phyloP scores from a whole-genome alignment of 2,797 vertebrate species.

The Lindbergichthys nudifrons region DNA sequence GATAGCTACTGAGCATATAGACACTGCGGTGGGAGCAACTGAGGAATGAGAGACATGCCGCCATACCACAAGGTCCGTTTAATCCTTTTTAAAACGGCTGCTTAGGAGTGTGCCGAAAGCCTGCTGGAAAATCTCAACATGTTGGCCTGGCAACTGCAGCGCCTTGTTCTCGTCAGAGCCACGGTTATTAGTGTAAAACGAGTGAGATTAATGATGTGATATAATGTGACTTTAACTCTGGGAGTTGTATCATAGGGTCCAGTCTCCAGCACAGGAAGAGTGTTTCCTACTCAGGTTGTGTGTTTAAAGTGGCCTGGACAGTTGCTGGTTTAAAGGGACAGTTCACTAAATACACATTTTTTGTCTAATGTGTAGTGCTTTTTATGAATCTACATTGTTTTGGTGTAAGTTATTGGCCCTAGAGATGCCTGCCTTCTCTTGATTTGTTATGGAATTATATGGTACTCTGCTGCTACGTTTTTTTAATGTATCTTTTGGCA shows the following conservation, averaged over 20 bases:
- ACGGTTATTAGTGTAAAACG: constrained; percentile 53
- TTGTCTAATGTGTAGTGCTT: too few species aligned
- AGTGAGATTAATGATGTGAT: constrained; percentile 73
- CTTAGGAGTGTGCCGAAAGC: constrained; percentile 29
- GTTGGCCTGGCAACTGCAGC: constrained; percentile 49
- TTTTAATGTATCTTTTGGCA: too few species aligned
- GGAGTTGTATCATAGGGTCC: constrained; percentile 23
- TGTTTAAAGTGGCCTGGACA: constrained; percentile 26
- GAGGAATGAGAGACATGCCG: constrained; percentile 39
- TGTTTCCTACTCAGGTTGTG: constrained; percentile 23
- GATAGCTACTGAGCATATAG: constrained; percentile 13
- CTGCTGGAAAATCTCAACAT: constrained; percentile 68
- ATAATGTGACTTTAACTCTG: constrained; percentile 49
- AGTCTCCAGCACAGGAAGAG: constrained; percentile 23
- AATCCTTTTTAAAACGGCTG: constrained; percentile 59
- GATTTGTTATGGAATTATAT: too few species aligned
- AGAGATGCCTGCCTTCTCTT: too few species aligned
- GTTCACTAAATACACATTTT: too few species aligned
- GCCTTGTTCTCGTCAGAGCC: constrained; percentile 36
- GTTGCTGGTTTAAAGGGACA: constrained; percentile 24
- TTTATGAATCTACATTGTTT: too few species aligned
- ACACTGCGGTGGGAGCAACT: constrained; percentile 27
- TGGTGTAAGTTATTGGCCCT: too few species aligned
- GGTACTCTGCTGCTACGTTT: too few species aligned
- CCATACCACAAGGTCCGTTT: constrained; percentile 39